Conservation (phyloP, 2,113 vertebrate genomes). For the Gymnarchus niloticus region DNA sequence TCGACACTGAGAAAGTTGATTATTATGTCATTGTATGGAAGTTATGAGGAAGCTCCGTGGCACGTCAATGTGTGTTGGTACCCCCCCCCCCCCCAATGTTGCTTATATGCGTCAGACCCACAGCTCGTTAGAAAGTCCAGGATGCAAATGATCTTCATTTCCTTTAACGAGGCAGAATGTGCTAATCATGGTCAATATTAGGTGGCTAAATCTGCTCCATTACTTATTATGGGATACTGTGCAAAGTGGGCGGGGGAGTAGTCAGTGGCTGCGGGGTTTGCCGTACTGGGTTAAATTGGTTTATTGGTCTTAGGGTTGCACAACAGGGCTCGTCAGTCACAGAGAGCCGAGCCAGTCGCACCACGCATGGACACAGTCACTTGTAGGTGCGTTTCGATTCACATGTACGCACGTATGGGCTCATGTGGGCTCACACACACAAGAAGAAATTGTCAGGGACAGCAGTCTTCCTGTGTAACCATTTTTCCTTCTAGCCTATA, state of each 20-base stretch:
- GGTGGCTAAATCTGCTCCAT: background rate
- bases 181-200: background rate
- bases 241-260: no score
- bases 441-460: background rate
- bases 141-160: background rate
- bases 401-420: background rate
- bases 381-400: no score
- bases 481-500: slow-evolving; percentile 1
- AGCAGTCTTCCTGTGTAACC: background rate
- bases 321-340: no score
- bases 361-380: no score
- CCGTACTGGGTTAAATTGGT: no score
- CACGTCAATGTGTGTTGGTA: no score
- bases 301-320: no score
- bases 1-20: background rate
- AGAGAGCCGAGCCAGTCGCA: no score
- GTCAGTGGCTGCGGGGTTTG: no score
- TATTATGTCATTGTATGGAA: no score
- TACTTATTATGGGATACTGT: background rate
- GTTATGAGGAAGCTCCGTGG: no score
- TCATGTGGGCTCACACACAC: background rate
- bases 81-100: background rate
- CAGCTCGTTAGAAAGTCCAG: background rate
- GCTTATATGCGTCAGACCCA: background rate
- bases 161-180: background rate